A percentile compares a stretch with the other conserved stretches of the same genome.
phyloP scores from a whole-genome alignment of 2,113 vertebrate genomes.

The Tinamus guttatus region DNA sequence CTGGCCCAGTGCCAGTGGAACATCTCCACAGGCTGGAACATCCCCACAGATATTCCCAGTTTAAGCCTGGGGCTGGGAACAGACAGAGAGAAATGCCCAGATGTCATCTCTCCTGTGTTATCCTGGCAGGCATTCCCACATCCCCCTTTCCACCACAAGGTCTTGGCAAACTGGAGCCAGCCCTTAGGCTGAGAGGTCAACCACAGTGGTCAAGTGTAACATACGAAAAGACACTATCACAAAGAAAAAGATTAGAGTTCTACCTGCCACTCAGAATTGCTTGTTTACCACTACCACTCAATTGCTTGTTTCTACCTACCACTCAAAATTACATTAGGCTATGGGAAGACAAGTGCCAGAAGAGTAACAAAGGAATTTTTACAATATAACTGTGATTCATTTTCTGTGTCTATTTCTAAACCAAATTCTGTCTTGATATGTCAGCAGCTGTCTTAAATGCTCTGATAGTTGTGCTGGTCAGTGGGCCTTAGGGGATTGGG shows the following conservation, averaged over 20 bases:
- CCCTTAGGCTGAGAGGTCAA: not conserved
- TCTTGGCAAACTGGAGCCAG: not conserved
- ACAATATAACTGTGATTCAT: not conserved
- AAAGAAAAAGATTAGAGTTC: not conserved
- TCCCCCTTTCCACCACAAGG: not conserved
- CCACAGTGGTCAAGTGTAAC: not conserved
- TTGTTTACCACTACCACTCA: not conserved
- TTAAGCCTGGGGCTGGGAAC: not conserved
- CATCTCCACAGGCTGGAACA: not conserved
- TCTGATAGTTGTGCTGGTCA: not conserved
- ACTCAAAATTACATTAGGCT: not conserved
- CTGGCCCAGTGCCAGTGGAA: not conserved
- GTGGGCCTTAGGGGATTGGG: not conserved
- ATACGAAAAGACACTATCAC: not conserved
- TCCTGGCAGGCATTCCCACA: not conserved
- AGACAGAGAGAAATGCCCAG: not conserved
- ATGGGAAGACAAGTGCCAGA: rapidly evolving
- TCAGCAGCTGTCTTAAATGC: not conserved
- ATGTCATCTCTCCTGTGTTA: not conserved
- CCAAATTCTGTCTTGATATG: not conserved
- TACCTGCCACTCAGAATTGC: not conserved
- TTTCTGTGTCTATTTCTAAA: not conserved
- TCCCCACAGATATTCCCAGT: not conserved
- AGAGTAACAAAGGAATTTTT: not conserved
- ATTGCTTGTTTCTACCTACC: not conserved